Conservation (phyloP, 2,888 invertebrate genomes). For the Athalia circularis region DNA sequence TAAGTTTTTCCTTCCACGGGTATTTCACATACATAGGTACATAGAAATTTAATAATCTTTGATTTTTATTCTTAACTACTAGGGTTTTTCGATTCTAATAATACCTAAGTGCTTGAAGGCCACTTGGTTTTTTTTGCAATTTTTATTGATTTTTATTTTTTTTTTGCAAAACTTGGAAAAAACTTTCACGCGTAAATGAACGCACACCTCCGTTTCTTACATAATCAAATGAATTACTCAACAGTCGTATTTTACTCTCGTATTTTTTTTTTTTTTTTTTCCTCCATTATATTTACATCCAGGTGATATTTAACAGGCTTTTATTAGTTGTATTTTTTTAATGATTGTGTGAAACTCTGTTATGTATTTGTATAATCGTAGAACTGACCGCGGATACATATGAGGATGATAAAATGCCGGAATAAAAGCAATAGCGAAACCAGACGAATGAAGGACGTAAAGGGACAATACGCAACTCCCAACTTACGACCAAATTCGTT, state of each 20-base stretch:
- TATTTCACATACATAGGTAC: slow-evolving; percentile 43
- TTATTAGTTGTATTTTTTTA: not conserved
- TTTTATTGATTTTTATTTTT: not conserved
- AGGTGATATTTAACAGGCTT: no score
- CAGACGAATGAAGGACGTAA: not conserved
- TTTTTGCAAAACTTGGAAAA: slow-evolving; percentile 7
- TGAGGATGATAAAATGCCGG: not conserved
- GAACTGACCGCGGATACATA: slow-evolving; percentile 14
- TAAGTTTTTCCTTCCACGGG: no score
- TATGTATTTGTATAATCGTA: not conserved
- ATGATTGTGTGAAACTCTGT: no score
- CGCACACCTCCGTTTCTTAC: not conserved
- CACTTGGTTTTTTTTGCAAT: slow-evolving; percentile 4
- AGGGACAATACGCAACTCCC: not conserved
- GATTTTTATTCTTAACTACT: slow-evolving; percentile 55
- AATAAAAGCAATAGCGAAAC: not conserved
- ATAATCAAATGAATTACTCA: slow-evolving; percentile 5
- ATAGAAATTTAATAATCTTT: slow-evolving; percentile 60
- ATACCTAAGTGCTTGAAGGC: slow-evolving; percentile 12
- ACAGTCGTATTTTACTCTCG: not conserved
- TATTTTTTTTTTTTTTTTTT: no score
- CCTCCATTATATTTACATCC: no score
- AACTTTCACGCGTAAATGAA: not conserved
- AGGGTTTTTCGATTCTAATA: slow-evolving; percentile 36
- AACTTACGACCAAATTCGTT: not conserved